These are phyloP conservation scores for Formicarius rufipectus DNA, from an alignment of 2,113 vertebrate genomes.

Conservation along the genomic window DNA sequence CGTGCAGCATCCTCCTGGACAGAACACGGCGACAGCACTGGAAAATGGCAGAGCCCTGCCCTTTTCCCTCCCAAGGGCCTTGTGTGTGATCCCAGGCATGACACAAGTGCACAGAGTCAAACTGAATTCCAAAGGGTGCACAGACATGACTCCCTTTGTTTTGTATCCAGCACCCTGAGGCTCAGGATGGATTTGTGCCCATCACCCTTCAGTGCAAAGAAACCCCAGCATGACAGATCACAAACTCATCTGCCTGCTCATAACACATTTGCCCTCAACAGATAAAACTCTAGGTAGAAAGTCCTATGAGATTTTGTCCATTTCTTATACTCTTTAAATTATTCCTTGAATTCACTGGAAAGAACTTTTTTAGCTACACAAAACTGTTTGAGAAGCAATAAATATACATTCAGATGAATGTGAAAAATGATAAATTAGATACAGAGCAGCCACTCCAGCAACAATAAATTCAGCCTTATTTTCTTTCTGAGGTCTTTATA, in stretches of 20 bases:
- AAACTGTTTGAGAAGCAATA: slow-evolving; percentile 38
- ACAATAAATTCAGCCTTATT: slow-evolving; percentile 52
- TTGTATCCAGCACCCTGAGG: background rate
- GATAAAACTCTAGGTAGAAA: background rate
- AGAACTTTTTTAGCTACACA: background rate
- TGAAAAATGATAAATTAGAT: slow-evolving; percentile 55
- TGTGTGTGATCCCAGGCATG: rapidly evolving
- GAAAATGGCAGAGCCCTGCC: background rate
- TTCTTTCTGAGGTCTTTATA: slow-evolving; percentile 48
- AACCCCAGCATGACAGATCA: background rate
- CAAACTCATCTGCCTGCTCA: background rate
- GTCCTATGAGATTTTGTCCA: background rate
- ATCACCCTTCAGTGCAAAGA: background rate
- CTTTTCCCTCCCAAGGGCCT: background rate
- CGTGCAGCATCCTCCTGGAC: rapidly evolving
- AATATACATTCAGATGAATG: slow-evolving; percentile 49
- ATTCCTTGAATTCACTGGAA: slow-evolving; percentile 1
- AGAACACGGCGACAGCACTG: rapidly evolving
- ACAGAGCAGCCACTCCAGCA: slow-evolving; percentile 57
- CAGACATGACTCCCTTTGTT: background rate
- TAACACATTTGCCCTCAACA: background rate
- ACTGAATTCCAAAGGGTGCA: rapidly evolving
- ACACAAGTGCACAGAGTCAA: background rate
- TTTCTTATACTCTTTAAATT: background rate
- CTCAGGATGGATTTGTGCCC: background rate